Conservation (phyloP, 2,113 vertebrate genomes). For the Saccopteryx leptura region DNA sequence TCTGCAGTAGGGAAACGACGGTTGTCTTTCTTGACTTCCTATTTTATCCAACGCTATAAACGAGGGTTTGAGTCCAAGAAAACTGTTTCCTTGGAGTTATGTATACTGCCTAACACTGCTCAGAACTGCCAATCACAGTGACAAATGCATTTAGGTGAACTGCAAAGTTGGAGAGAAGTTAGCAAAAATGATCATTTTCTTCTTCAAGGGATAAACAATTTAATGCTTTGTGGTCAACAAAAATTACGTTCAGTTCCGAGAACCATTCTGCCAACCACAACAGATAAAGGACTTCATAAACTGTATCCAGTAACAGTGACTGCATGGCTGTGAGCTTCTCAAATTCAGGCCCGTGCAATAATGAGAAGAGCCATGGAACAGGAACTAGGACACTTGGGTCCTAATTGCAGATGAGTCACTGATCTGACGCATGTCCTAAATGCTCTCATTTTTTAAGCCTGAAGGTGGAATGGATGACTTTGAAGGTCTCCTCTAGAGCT, state of each 20-base stretch:
- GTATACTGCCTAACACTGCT: background rate
- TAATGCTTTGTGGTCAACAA: constrained; percentile 24
- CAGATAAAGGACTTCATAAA: constrained; percentile 36
- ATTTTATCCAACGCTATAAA: constrained; percentile 44
- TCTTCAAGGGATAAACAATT: constrained; percentile 51
- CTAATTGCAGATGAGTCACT: constrained; percentile 1
- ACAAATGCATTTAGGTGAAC: background rate
- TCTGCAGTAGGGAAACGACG: background rate
- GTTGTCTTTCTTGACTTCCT: constrained; percentile 43
- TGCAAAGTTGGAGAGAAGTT: constrained; percentile 47
- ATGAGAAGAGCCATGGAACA: background rate
- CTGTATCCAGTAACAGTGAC: background rate
- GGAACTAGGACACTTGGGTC: background rate
- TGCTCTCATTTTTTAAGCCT: background rate
- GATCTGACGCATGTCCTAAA: background rate
- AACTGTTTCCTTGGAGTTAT: background rate
- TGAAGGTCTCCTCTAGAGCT: background rate
- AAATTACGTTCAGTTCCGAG: background rate
- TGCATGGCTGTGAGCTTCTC: background rate
- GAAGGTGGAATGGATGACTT: background rate
- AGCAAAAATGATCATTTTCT: constrained; percentile 47
- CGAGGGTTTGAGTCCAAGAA: background rate
- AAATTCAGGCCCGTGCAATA: background rate
- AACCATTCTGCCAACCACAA: background rate
- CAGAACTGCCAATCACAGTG: background rate